Conservation (phyloP, 1,140 invertebrate species). For the Drosophila burlai region DNA sequence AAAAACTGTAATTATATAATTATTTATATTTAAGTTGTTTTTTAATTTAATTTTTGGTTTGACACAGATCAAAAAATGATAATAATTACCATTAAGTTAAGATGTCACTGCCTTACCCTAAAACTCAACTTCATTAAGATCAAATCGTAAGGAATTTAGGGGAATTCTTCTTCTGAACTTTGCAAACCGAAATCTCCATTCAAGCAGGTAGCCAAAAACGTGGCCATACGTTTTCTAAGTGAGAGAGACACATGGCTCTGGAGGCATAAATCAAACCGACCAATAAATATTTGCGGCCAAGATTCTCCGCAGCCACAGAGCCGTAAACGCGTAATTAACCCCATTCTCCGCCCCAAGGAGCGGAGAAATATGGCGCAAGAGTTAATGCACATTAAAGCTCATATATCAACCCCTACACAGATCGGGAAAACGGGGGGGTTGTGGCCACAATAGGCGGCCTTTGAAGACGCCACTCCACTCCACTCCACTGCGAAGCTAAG, state of each 20-base stretch:
- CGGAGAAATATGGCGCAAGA: slow-evolving; percentile 61
- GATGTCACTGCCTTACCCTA: not conserved
- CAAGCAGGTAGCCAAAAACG: slow-evolving; percentile 24
- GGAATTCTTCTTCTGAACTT: not conserved
- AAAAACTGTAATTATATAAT: not conserved
- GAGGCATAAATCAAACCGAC: slow-evolving; percentile 71
- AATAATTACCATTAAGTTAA: not conserved
- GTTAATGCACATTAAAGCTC: slow-evolving; percentile 79
- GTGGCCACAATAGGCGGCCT: slow-evolving; percentile 55
- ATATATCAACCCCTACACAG: slow-evolving; percentile 73
- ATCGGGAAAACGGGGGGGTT: slow-evolving; percentile 3
- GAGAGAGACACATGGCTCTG: slow-evolving; percentile 44
- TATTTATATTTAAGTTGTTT: not conserved
- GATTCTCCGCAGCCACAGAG: slow-evolving; percentile 32
- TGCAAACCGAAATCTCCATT: not conserved
- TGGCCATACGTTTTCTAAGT: slow-evolving; percentile 27
- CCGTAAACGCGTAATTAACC: slow-evolving; percentile 80
- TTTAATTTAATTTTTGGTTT: no score
- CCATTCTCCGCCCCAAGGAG: slow-evolving; percentile 45
- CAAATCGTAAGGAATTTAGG: not conserved
- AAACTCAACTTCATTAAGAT: not conserved
- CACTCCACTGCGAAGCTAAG: slow-evolving; percentile 42
- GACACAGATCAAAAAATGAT: no score
- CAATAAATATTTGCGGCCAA: slow-evolving; percentile 74
- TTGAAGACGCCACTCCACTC: slow-evolving; percentile 43